A percentile compares a stretch with the other conserved stretches of the same genome.
Conservation (phyloP, 2,797 vertebrate species). For the Sebastes hopkinsi region DNA sequence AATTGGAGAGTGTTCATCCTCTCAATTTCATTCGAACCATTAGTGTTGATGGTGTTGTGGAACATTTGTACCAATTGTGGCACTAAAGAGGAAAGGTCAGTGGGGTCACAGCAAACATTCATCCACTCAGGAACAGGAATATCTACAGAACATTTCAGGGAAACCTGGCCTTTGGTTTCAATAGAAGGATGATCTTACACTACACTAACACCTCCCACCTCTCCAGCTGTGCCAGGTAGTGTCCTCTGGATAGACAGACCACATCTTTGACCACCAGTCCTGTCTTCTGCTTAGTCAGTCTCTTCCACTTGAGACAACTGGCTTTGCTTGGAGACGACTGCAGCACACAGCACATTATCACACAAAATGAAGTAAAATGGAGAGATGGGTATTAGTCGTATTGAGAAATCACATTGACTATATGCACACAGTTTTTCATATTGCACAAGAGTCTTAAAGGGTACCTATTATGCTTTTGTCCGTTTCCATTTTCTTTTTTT, state of each 20-base stretch:
- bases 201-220: constrained; percentile 36
- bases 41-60: neutral
- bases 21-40: neutral
- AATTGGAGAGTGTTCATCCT: neutral
- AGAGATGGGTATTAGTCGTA: neutral
- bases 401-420: neutral
- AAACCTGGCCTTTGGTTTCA: neutral
- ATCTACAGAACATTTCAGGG: neutral
- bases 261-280: constrained; percentile 76
- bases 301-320: constrained; percentile 61
- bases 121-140: neutral
- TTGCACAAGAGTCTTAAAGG: neutral
- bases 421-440: neutral
- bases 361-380: neutral
- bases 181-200: neutral
- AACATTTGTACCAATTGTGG: neutral
- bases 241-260: constrained; percentile 63
- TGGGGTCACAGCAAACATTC: neutral
- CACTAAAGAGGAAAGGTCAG: neutral
- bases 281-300: constrained; percentile 1
- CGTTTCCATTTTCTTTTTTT: too few relatives aligned
- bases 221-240: constrained; percentile 42
- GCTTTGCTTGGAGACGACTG: constrained; percentile 13
- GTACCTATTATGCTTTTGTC: too few relatives aligned
- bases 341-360: neutral